Conservation (phyloP, 2,797 vertebrate species). For the Poeciliopsis turneri region DNA sequence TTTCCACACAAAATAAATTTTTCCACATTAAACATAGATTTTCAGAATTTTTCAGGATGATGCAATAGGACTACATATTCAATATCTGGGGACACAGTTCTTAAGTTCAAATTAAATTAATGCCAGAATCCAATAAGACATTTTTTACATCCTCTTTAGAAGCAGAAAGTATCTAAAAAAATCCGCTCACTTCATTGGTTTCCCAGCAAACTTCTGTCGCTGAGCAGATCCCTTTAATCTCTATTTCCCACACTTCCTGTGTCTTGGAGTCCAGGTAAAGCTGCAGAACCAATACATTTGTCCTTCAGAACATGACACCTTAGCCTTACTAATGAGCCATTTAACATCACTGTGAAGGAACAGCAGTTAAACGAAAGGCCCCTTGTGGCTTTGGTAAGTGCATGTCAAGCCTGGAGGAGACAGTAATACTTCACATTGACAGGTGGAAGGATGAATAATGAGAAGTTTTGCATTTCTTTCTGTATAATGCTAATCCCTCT, state of each 20-base stretch:
- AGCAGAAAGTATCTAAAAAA: constrained; percentile 33
- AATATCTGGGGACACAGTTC: not conserved
- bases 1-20: not conserved
- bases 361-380: constrained; percentile 65
- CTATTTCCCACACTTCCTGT: constrained; percentile 39
- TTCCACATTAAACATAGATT: not conserved
- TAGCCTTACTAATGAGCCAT: constrained; percentile 75
- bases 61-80: not conserved
- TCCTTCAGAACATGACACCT: constrained; percentile 71
- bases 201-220: constrained; percentile 21
- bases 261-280: constrained; percentile 56
- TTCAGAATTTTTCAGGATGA: not conserved
- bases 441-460: constrained; percentile 75
- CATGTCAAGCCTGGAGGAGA: constrained; percentile 64
- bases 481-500: constrained; percentile 66
- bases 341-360: constrained; percentile 66
- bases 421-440: constrained; percentile 76
- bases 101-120: not conserved
- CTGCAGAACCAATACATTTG: constrained; percentile 66
- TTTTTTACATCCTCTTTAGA: constrained; percentile 22
- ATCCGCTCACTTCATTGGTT: constrained; percentile 15
- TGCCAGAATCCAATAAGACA: constrained; percentile 9
- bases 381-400: constrained; percentile 66
- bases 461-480: constrained; percentile 54
- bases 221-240: constrained; percentile 31